phyloP scores from a whole-genome alignment of 2,797 vertebrate genomes.

The Danio kyathit region DNA sequence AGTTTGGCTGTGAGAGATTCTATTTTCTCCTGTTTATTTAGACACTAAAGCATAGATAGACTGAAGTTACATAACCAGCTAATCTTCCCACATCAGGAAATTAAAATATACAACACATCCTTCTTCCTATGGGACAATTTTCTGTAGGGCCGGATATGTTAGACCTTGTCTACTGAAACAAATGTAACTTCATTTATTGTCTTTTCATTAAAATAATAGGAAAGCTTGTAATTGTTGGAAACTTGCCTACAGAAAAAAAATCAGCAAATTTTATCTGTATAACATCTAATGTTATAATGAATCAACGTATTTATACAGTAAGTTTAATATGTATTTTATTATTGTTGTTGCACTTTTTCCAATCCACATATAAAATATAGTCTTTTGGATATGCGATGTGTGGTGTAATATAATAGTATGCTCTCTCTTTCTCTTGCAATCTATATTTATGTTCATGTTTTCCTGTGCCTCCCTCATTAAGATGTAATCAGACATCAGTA shows the following conservation, averaged over 20 bases:
- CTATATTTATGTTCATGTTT: neutral
- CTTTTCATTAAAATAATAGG: neutral
- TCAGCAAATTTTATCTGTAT: too few species aligned
- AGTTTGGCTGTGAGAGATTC: slow-evolving; percentile 12
- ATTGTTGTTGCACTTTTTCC: too few species aligned
- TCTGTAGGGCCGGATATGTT: neutral
- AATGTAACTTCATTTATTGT: neutral
- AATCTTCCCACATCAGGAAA: slow-evolving; percentile 47
- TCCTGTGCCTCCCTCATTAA: slow-evolving; percentile 11
- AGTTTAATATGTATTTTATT: too few species aligned
- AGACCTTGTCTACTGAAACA: neutral
- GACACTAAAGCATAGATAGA: slow-evolving; percentile 8
- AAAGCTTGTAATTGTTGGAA: neutral
- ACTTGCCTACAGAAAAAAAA: neutral
- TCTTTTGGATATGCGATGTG: neutral
- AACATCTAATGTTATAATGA: neutral
- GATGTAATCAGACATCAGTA: slow-evolving; percentile 38
- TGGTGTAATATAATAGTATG: neutral
- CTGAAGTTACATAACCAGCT: slow-evolving; percentile 29
- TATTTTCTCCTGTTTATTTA: slow-evolving; percentile 48
- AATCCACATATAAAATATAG: neutral
- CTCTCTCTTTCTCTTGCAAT: neutral
- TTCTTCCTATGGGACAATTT: neutral
- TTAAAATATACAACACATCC: slow-evolving; percentile 45
- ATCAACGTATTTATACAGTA: neutral